A percentile compares a stretch with the other conserved stretches of the same genome.
Evolutionary conservation across 2,888 invertebrate species (phyloP).

Genomic region (Argyresthia albistria): DNA sequence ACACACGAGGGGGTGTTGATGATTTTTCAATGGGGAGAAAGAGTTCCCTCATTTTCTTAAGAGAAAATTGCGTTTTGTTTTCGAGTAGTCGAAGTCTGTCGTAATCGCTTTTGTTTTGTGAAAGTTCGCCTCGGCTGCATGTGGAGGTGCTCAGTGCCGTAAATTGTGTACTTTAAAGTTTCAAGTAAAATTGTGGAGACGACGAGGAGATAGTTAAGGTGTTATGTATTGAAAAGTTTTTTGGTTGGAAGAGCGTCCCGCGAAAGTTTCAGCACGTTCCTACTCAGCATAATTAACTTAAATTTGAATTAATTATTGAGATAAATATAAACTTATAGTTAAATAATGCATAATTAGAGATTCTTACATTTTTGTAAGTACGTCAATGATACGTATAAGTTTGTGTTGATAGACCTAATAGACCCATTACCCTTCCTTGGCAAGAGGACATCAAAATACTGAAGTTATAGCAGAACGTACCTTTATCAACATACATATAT

Average conservation of each 20-base stretch:
- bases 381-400: no score
- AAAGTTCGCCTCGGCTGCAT: slow-evolving; percentile 54
- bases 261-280: slow-evolving; percentile 9
- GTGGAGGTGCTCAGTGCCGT: slow-evolving; percentile 44
- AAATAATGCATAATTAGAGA: no score
- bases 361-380: no score
- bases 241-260: slow-evolving; percentile 11
- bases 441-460: no score
- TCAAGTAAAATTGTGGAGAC: slow-evolving; percentile 39
- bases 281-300: slow-evolving; percentile 1
- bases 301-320: no score
- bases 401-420: no score
- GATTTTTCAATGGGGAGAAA: slow-evolving; percentile 74
- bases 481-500: no score
- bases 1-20: slow-evolving; percentile 70
- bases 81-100: slow-evolving; percentile 71
- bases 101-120: slow-evolving; percentile 71
- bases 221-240: slow-evolving; percentile 32
- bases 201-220: slow-evolving; percentile 42
- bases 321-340: no score
- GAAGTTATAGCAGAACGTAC: no score
- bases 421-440: no score
- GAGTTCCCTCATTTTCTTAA: slow-evolving; percentile 74
- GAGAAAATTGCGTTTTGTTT: slow-evolving; percentile 74
- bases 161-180: slow-evolving; percentile 65